Evolutionary conservation across 2,888 invertebrate species (phyloP).

Genomic region (Temnothorax rugatulus): DNA sequence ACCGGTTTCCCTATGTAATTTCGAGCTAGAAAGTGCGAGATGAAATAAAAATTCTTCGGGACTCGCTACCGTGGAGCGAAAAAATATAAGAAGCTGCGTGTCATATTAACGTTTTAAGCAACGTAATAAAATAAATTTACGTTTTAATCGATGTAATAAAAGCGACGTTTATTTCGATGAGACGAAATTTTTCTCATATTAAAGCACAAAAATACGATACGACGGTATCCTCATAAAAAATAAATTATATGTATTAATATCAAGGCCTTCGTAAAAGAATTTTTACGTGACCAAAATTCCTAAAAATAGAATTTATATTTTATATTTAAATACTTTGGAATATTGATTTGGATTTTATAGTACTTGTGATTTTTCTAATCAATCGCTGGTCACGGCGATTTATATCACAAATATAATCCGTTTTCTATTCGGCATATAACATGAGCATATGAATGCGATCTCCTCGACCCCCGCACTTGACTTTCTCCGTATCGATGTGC

Average conservation of each 20-base stretch:
- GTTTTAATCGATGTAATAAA: constrained; percentile 17
- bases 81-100: constrained; percentile 17
- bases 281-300: not conserved
- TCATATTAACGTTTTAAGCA: constrained; percentile 11
- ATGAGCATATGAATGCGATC: constrained; percentile 26
- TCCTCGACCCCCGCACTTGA: constrained; percentile 41
- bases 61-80: not conserved
- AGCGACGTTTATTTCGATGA: not conserved
- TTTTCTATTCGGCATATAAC: constrained; percentile 5
- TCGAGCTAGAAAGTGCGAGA: constrained; percentile 51
- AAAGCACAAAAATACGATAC: not conserved
- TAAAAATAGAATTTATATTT: not conserved
- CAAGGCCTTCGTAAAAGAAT: not conserved
- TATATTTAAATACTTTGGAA: not conserved
- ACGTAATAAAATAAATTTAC: constrained; percentile 29
- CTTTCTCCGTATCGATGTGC: constrained; percentile 52
- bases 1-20: constrained; percentile 47
- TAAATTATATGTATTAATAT: not conserved
- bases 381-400: not conserved
- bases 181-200: not conserved
- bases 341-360: not conserved
- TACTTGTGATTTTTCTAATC: not conserved
- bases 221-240: not conserved
- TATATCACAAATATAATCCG: not conserved
- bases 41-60: constrained; percentile 36